Percentiles rank a stretch among this genome's conserved stretches.
phyloP scores from a whole-genome alignment of 2,888 invertebrate species.

The Chrysomela aeneicollis region DNA sequence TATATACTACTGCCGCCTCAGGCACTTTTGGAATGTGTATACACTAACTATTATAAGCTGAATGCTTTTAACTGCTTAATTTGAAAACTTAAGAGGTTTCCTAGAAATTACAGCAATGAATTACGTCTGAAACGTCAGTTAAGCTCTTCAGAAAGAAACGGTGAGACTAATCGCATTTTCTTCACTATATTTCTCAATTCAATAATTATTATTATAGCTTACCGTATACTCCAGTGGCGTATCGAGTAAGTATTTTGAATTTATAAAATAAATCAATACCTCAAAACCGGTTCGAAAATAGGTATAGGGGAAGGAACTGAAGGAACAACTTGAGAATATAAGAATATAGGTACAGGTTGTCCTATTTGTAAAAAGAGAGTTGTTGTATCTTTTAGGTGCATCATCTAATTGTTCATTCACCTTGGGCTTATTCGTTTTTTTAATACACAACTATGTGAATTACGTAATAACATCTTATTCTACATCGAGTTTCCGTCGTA shows the following conservation, averaged over 20 bases:
- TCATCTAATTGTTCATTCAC: no score
- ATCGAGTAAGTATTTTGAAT: background rate
- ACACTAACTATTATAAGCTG: constrained; percentile 14
- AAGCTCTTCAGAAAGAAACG: constrained; percentile 23
- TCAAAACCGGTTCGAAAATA: no score
- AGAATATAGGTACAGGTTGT: no score
- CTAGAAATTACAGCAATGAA: constrained; percentile 26
- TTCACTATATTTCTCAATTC: constrained; percentile 13
- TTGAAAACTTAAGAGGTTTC: constrained; percentile 30
- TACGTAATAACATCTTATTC: no score
- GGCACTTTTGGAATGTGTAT: background rate
- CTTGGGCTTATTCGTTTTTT: no score
- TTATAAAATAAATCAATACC: no score
- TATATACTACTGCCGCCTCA: background rate
- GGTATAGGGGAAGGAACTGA: no score
- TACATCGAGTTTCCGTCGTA: no score
- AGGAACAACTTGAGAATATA: no score
- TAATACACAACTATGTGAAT: no score
- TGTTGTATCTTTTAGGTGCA: no score
- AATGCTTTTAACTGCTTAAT: constrained; percentile 33
- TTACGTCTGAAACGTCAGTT: constrained; percentile 23
- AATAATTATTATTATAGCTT: background rate
- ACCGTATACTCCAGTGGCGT: background rate
- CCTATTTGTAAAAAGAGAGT: no score
- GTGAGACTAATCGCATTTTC: constrained; percentile 29